A percentile compares a stretch with the other conserved stretches of the same genome.
phyloP scores from a whole-genome alignment of 1,140 invertebrate genomes.

The Eulimnadia texana region DNA sequence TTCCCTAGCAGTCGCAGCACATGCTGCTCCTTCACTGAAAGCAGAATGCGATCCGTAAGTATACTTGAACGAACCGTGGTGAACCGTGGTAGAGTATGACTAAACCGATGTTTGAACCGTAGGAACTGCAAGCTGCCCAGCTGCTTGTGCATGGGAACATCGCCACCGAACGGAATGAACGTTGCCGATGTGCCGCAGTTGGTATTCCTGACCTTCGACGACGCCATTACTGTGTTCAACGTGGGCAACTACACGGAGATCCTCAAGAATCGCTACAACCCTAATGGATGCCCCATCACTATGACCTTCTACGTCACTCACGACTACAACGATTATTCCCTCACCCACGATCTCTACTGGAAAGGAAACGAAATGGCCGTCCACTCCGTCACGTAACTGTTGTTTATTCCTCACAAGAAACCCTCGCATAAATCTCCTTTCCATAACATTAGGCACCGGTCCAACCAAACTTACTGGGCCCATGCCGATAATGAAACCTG shows the following conservation, averaged over 20 bases:
- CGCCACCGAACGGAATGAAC: neutral
- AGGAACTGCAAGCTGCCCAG: conserved; percentile 1
- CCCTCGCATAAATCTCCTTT: neutral
- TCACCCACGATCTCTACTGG: conserved; percentile 29
- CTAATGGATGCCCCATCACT: conserved; percentile 17
- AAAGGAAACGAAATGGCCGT: conserved; percentile 34
- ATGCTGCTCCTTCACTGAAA: too few species aligned
- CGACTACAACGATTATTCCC: conserved; percentile 32
- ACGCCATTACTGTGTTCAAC: conserved; percentile 22
- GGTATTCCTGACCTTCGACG: conserved; percentile 28
- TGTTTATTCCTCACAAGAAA: neutral
- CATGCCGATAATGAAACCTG: neutral
- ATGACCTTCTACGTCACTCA: conserved; percentile 36
- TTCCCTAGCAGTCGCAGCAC: too few species aligned
- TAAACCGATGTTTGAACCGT: neutral
- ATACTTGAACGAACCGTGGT: too few species aligned
- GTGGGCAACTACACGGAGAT: conserved; percentile 19
- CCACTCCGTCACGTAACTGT: conserved; percentile 31
- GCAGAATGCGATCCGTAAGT: too few species aligned
- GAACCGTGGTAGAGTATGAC: neutral
- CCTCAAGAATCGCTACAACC: conserved; percentile 3
- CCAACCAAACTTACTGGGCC: neutral
- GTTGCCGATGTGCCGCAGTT: conserved; percentile 23
- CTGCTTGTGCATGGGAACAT: neutral
- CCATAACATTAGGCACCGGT: neutral